These are phyloP conservation scores for Octomys mimax DNA, from an alignment of 2,797 vertebrate species.

Conservation along the genomic window DNA sequence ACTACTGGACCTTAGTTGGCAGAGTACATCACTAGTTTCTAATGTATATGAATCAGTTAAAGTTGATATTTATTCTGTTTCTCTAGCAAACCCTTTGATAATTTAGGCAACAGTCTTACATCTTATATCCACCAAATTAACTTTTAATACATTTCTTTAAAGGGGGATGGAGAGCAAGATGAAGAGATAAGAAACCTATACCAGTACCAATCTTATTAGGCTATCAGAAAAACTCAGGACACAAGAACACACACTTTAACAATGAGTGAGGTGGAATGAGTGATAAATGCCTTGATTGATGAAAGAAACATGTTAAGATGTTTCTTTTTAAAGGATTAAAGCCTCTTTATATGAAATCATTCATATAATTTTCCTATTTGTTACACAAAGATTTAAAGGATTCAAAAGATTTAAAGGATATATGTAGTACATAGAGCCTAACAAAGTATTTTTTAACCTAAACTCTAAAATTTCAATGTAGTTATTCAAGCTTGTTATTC, in stretches of 20 bases:
- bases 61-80: slow-evolving; percentile 14
- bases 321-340: slow-evolving; percentile 29
- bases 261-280: background rate
- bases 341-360: background rate
- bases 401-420: background rate
- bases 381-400: background rate
- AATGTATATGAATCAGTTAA: background rate
- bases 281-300: slow-evolving; percentile 31
- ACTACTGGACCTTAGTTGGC: background rate
- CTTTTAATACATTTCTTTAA: slow-evolving; percentile 11
- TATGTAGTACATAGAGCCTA: background rate
- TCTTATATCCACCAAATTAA: slow-evolving; percentile 2
- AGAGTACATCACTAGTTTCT: background rate
- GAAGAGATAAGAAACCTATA: background rate
- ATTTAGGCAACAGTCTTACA: background rate
- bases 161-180: background rate
- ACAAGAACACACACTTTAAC: background rate
- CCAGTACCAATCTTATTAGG: background rate
- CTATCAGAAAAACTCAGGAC: slow-evolving; percentile 11
- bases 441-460: background rate
- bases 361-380: slow-evolving; percentile 18
- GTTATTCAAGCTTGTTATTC: slow-evolving; percentile 11
- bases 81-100: background rate
- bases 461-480: background rate
- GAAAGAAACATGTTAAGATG: background rate